Base-by-base conservation (phyloP, 2,797 vertebrate genomes). In the Crypturellus tataupa region DNA sequence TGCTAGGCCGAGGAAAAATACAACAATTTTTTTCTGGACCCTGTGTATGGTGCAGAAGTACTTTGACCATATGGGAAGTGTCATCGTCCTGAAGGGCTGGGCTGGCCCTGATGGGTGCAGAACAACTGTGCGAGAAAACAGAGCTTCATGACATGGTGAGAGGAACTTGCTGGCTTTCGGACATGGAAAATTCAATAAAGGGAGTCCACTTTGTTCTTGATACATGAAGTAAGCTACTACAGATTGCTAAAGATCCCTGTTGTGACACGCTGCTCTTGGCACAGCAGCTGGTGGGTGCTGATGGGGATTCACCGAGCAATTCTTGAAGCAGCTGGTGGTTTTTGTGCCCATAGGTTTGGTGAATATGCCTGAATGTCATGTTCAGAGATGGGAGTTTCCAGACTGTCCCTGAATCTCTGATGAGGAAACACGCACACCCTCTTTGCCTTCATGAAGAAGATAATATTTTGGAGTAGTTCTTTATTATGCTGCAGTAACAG, bases 181-280 rank as follows among this genome's bases (percentile, higher is more conserved):
- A 25, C 73, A 73, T 70, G 71, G 55, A 73, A 86, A 84, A 63
- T 29, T 90, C 77, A 81, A 29, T 40, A 75, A 81, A 69, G 47
- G 33, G 72, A 92, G 55, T 17, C 79, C 70, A 3, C 27, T 91
- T 92, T 78, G 8, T 49, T 92, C 77, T 78, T n/a, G 37, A 37
- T 70, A 47, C 39, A n/a, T 1, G 23, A 78, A 91, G 82, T 80
- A 85, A 95, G 51, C 37, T 65, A 92, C 62, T 72, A 63, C 76
- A 87, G 42, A 85, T 72, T 94, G 90, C 59, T 67, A 47, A 42
- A 90, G 87, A 49, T 87, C 85, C 25, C 12, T 91, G 85, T 91
- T 85, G 80, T 86, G 94, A 94, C 80, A 80, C 53, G 86, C 16
- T 37, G 29, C 10, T 91, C 27, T n/a, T 92, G 78, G 78, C 85